Evolutionary conservation across 1,140 invertebrate species (phyloP), one percentile per base, ranked within the genome.

Genomic region (Ceratosolen fusciceps): DNA sequence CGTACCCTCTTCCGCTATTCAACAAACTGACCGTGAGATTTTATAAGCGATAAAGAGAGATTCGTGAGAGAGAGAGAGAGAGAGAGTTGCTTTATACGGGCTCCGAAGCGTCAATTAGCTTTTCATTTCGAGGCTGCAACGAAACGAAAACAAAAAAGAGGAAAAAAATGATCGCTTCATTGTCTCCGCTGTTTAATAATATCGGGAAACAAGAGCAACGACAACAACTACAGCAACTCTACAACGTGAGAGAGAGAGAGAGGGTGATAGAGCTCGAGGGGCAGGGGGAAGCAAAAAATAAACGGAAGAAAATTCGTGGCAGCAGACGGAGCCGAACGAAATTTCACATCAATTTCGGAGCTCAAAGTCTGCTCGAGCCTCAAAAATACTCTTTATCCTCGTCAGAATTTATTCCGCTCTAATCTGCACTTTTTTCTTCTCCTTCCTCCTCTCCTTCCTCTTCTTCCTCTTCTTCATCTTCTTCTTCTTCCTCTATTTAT

Each of bases 21-120:
- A n/a, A n/a, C n/a, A n/a, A n/a, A n/a, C 8, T 58, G 65, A 58
- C 62, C 74, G 7, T 70, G 49, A 77, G 56, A 77, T 77, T 70
- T 76, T 29, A 70, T 77, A 37, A 76, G 29, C 39, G n/a, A 67
- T 70, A 56, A 54, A 68, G 43, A n/a, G 10, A 26, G 43, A 37
- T 10, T 14, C 24, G 14, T n/a, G n/a, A n/a, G n/a, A n/a, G n/a
- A n/a, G n/a, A n/a, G n/a, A n/a, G n/a, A n/a, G n/a, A n/a, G n/a
- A n/a, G n/a, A 37, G 47, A 21, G 74, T 24, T 10, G 16, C 37
- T 24, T 54, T 52, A 24, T 0, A 21, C n/a, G 34, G 8, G n/a
- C n/a, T 43, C 58, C n/a, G 47, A 70, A 56, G 7, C 1, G 24
- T 24, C 58, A 26, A 68, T 68, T 77, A 70, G 49, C 8, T 52